Conservation (phyloP, 1,140 invertebrate genomes). For the Atopsyche davidsoni region DNA sequence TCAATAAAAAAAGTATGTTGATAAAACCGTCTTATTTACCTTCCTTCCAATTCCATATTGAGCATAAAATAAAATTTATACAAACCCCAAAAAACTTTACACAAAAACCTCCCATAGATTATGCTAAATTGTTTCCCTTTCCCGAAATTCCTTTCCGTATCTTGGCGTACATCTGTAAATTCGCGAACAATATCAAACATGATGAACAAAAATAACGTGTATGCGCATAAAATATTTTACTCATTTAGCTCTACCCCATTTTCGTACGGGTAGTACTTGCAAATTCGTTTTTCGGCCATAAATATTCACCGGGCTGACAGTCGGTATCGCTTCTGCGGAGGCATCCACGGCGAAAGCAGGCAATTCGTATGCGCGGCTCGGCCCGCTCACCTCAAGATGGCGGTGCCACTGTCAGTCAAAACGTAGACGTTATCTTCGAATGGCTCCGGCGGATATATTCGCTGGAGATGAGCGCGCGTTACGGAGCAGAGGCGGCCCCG, state of each 20-base stretch:
- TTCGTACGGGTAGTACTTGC: constrained; percentile 25
- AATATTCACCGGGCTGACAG: constrained; percentile 31
- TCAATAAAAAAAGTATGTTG: too few species aligned
- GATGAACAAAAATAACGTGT: constrained; percentile 30
- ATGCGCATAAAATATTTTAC: constrained; percentile 31
- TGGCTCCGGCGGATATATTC: constrained; percentile 27
- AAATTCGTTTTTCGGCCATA: constrained; percentile 33
- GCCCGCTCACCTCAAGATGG: constrained; percentile 32
- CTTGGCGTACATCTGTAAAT: constrained; percentile 6
- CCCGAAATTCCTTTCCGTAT: background rate
- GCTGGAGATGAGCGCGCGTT: constrained; percentile 25
- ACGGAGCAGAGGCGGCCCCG: background rate
- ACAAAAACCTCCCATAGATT: too few species aligned
- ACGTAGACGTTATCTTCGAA: constrained; percentile 31
- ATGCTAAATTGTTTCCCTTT: too few species aligned
- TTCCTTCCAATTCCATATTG: too few species aligned
- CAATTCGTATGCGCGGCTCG: constrained; percentile 32
- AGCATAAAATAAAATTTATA: too few species aligned
- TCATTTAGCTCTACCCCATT: constrained; percentile 28
- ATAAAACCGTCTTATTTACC: too few species aligned
- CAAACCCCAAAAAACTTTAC: too few species aligned
- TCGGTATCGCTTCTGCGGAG: constrained; percentile 29
- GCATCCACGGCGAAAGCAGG: constrained; percentile 25
- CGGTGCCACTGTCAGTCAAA: constrained; percentile 32
- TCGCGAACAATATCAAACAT: constrained; percentile 29